Base-by-base conservation (phyloP, 2,888 invertebrate genomes). In the Macrosoma leucophasiata region DNA sequence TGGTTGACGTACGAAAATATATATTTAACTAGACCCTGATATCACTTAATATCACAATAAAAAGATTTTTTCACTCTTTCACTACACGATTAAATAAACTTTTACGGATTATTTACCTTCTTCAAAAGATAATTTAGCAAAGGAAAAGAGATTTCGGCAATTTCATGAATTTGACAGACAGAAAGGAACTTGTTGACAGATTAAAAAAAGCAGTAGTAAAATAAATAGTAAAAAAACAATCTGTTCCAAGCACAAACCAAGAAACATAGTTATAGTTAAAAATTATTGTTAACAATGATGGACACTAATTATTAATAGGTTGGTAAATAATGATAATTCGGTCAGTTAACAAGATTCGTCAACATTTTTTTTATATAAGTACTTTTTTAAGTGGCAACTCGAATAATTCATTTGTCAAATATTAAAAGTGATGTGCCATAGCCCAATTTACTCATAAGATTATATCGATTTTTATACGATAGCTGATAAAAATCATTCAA, bases 41-140 rank as follows among this genome's bases (percentile, higher is more conserved):
- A 13, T 12, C 18, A 48, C 27, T 13, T 24, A 15, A 17, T 2
- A 29, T 14, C 40, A 43, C 36, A 21, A 35, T 13, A 44, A 30
- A 5, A 13, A 26, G 30, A 29, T 14, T 32, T 20, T 24, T 24
- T 30, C 29, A 17, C 42, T 57, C 39, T 36, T 38, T 34, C 17
- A 29, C 35, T 43, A n/a, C 17, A 46, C 7, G 70, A 74, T 74
- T 63, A 49, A 17, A 21, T 8, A 36, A 39, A 36, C 48, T 53
- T 47, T 39, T 41, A 13, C 17, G 31, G 70, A 72, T 72, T 52
- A 55, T 49, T 62, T 72, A 74, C 73, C 72, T 71, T 62, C 41
- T 44, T 26, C 27, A 41, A 54, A 46, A 31, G 35, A 38, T 47
- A 45, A 39, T 36, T 40, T 36, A 41, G 26, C 27, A 18, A 27